Evolutionary conservation across 1,140 invertebrate species (phyloP), one percentile per base, ranked within the genome.

Genomic region (Cydia strobilella): DNA sequence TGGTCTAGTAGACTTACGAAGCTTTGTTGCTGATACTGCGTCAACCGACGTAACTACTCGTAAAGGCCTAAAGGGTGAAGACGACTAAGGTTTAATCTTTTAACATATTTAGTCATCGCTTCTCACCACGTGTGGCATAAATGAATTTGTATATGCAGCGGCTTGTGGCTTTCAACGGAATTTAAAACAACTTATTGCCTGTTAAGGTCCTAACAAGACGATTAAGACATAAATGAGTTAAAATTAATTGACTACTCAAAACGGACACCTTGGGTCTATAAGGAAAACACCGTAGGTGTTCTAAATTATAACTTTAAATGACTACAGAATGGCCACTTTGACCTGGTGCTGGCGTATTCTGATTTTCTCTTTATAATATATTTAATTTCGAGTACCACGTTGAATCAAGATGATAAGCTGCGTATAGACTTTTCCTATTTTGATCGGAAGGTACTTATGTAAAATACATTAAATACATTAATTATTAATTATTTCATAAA

Each of bases 271-370:
- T 65, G 65, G 65, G 65, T 69, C n/a, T 74, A 42, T 65, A 65
- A 63, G 62, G 42, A 65, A 73, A 74, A 74, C 54, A 65, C 51
- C 13, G 73, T 74, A 65, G 73, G 73, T 74, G 73, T 74, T 74
- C 73, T 65, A 15, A 35, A 35, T 12, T 42, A 69, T 35, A 69
- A 7, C 65, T 39, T 69, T 42, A 42, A 31, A 39, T 15, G 3
- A 2, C 15, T 10, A 39, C 65, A 69, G n/a, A 69, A 18, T 18
- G n/a, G 10, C 31, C 65, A 39, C n/a, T 42, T 39, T n/a, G 27
- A 20, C 54, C 7, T 51, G 48, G 13, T 59, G n/a, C 1, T 12
- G 20, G 20, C 20, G 7, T 23, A 23, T 3, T 59, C n/a, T n/a
- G n/a, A n/a, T n/a, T n/a, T n/a, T n/a, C n/a, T n/a, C n/a, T n/a